Conservation (phyloP, 2,113 vertebrate genomes). For the Catagonus wagneri region DNA sequence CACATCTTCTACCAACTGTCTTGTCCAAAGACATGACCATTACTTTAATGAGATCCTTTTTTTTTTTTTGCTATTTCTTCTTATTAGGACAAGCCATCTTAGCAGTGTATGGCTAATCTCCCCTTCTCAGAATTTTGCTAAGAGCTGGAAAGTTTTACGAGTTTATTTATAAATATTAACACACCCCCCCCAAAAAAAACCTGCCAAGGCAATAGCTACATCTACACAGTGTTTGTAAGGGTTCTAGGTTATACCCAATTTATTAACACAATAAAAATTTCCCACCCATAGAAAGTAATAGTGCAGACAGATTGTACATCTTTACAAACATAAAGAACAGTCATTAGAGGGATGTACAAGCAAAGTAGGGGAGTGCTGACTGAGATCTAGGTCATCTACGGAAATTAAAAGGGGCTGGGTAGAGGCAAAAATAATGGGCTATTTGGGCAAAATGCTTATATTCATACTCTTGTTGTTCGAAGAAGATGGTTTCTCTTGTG, state of each 20-base stretch:
- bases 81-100: conserved; percentile 28
- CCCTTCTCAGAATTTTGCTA: conserved; percentile 26
- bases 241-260: neutral
- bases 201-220: neutral
- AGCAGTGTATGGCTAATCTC: neutral
- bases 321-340: neutral
- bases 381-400: neutral
- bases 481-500: neutral
- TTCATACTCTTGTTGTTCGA: neutral
- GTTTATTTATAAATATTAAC: conserved; percentile 11
- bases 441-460: neutral
- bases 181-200: too few species aligned
- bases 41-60: conserved; percentile 52
- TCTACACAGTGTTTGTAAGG: neutral
- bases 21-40: neutral
- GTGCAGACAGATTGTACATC: neutral
- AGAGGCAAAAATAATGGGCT: neutral
- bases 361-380: neutral
- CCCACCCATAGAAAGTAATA: neutral
- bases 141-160: conserved; percentile 25
- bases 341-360: neutral
- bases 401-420: neutral
- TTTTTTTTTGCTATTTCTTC: neutral
- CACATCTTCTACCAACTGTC: conserved; percentile 6
- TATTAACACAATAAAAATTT: neutral